phyloP scores from a whole-genome alignment of 2,888 invertebrate species.

The Lithophane leautieri region DNA sequence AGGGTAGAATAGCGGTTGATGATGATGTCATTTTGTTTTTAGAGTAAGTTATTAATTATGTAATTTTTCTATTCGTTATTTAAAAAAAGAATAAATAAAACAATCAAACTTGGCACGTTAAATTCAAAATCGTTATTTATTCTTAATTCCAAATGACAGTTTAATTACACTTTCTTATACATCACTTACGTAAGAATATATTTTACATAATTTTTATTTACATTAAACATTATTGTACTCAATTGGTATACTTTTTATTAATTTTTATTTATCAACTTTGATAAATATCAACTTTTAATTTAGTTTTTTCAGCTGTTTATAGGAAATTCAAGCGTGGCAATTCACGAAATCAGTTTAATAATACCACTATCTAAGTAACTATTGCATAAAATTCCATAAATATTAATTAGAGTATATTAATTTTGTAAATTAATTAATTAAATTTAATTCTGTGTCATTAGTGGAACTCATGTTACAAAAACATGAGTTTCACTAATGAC shows the following conservation, averaged over 20 bases:
- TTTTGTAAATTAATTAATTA: too few relatives aligned
- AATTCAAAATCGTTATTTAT: slow-evolving; percentile 89
- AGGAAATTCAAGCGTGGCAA: not conserved
- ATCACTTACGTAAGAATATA: slow-evolving; percentile 78
- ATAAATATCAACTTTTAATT: slow-evolving; percentile 70
- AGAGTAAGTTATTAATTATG: not conserved
- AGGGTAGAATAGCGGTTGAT: too few relatives aligned
- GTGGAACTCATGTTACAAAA: slow-evolving; percentile 2
- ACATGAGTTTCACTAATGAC: not conserved
- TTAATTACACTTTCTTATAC: slow-evolving; percentile 81
- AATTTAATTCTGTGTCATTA: too few relatives aligned
- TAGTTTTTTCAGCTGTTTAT: slow-evolving; percentile 62
- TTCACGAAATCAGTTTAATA: slow-evolving; percentile 2
- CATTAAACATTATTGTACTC: slow-evolving; percentile 88
- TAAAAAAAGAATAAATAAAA: slow-evolving; percentile 72
- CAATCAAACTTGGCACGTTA: slow-evolving; percentile 87
- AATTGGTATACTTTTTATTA: slow-evolving; percentile 84
- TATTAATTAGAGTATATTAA: not conserved
- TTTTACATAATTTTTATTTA: slow-evolving; percentile 85
- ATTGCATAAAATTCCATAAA: not conserved
- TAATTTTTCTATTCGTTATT: not conserved
- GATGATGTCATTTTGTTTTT: too few relatives aligned
- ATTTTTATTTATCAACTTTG: slow-evolving; percentile 72
- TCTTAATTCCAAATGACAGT: slow-evolving; percentile 82
- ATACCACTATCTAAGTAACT: not conserved